Conservation (phyloP, 2,888 invertebrate species). For the Euphydryas editha region DNA sequence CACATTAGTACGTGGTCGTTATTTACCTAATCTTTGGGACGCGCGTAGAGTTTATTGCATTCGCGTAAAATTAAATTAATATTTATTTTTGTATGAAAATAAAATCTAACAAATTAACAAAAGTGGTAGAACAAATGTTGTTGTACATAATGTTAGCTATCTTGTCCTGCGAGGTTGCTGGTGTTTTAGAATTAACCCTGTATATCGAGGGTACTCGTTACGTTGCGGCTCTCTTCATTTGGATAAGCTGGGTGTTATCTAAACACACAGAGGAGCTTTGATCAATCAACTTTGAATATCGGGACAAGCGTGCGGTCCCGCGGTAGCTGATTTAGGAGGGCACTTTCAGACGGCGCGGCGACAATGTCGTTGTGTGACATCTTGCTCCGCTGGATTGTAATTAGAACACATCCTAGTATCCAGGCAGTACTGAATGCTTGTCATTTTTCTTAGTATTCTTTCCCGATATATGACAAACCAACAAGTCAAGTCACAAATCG, state of each 20-base stretch:
- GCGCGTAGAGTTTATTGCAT: too few relatives aligned
- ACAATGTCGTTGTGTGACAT: constrained; percentile 2
- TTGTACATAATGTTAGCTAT: too few relatives aligned
- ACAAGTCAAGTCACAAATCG: background rate
- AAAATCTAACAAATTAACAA: too few relatives aligned
- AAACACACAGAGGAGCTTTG: constrained; percentile 15
- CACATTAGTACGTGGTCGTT: too few relatives aligned
- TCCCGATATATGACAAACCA: background rate
- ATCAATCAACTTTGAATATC: constrained; percentile 18
- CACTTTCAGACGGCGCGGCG: constrained; percentile 2
- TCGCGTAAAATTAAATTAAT: too few relatives aligned
- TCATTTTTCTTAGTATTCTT: background rate
- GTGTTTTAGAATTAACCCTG: too few relatives aligned
- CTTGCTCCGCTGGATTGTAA: background rate
- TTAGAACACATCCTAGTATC: background rate
- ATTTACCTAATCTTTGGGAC: too few relatives aligned
- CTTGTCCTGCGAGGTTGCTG: too few relatives aligned
- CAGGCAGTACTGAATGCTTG: background rate
- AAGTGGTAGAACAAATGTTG: too few relatives aligned
- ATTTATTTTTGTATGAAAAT: too few relatives aligned
- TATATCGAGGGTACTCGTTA: too few relatives aligned
- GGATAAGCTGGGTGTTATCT: background rate
- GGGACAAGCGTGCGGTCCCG: constrained; percentile 12
- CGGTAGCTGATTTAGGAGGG: constrained; percentile 13
- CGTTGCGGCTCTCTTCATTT: background rate